Evolutionary conservation across 2,113 vertebrate species (phyloP), one percentile per base, ranked within the genome.

Genomic region (Hemichromis elongatus): DNA sequence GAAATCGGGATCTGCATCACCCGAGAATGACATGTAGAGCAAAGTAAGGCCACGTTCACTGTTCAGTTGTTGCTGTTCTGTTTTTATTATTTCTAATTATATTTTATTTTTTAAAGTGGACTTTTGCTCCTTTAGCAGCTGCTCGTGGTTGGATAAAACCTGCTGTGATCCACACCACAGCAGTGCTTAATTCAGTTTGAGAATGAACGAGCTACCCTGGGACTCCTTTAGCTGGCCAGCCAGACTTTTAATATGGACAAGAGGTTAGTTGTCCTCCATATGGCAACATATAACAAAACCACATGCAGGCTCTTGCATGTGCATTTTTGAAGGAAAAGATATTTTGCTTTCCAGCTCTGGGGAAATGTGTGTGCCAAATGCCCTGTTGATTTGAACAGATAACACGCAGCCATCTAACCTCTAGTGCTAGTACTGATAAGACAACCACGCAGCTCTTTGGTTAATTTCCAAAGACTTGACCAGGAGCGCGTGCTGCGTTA

Each of bases 181-280:
- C 77, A 40, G 57, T 24, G 59, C 26, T 12, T 82, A 80, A 85
- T 85, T 80, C 81, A 88, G 47, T 75, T 42, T 52, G 24, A 88
- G 70, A 87, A 83, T 82, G 70, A 89, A 68, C 79, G 28, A 9
- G 63, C 55, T 85, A 86, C 77, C 56, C 53, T 77, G 87, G 81
- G 83, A 86, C 3, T 21, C 26, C 19, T 89, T 77, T 61, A 73
- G 66, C 83, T 13, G 5, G 19, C 79, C 73, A 59, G 88, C 28
- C 73, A 85, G 79, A 84, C 77, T 84, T 88, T 88, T 90, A 84
- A 88, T 90, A 88, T 93, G 88, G 88, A 83, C 81, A 86, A 86
- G 66, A 92, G 82, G 59, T 84, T 86, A 77, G 84, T 81, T 70
- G 83, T 84, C 87, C 70, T 81, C 84, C 79, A 85, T 81, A 88